A percentile compares a stretch with the other conserved stretches of the same genome.
Conservation (phyloP, 2,113 vertebrate genomes). For the Anser cygnoides region DNA sequence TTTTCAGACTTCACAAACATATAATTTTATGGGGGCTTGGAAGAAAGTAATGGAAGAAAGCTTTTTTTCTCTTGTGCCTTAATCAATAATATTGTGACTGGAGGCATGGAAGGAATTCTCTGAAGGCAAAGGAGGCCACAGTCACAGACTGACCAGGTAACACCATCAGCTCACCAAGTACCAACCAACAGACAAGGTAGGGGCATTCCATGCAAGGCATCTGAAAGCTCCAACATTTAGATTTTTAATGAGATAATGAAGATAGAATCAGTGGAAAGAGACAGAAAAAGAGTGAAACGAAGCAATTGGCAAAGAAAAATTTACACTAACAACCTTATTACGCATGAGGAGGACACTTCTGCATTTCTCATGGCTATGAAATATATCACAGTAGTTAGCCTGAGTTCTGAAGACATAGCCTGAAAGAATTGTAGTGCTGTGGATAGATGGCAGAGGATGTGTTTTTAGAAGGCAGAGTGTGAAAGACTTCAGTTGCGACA, state of each 20-base stretch:
- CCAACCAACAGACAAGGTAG: background rate
- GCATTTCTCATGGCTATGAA: background rate
- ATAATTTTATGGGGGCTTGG: background rate
- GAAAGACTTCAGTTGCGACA: background rate
- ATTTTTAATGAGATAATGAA: background rate
- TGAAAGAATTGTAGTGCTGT: background rate
- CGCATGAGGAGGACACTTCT: background rate
- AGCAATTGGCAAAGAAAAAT: background rate
- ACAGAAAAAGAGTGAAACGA: background rate
- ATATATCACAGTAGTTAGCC: background rate
- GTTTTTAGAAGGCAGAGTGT: background rate
- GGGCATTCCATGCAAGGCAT: background rate
- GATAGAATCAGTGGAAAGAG: background rate
- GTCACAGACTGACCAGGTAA: background rate
- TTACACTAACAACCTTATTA: background rate
- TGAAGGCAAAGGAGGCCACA: background rate
- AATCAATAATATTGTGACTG: background rate
- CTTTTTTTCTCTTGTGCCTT: background rate
- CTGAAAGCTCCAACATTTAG: background rate
- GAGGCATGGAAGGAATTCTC: background rate
- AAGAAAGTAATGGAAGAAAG: background rate
- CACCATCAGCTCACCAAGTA: fast-evolving
- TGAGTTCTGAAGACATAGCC: background rate
- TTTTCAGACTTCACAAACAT: background rate
- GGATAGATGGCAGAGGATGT: background rate